phyloP scores from a whole-genome alignment of 64 coral and sea anemone genomes.

The Actinia equina region DNA sequence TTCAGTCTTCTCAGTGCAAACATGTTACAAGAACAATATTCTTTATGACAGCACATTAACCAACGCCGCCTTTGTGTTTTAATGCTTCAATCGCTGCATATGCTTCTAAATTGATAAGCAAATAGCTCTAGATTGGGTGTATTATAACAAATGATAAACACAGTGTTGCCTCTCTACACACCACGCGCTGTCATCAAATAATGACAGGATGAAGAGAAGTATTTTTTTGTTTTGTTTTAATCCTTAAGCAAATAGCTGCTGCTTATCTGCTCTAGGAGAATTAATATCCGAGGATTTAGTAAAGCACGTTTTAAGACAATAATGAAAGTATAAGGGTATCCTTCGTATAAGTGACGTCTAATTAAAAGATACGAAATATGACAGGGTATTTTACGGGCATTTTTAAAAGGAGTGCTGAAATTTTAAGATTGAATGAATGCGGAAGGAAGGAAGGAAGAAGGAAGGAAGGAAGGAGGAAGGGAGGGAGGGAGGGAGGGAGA shows the following conservation, averaged over 20 bases:
- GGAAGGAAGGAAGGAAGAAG: too few species aligned
- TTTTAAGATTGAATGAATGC: too few species aligned
- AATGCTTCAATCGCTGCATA: not conserved
- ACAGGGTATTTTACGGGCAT: too few species aligned
- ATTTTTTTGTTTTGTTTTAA: not conserved
- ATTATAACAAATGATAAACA: not conserved
- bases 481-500: too few species aligned
- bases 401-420: too few species aligned
- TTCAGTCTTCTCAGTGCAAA: too few species aligned
- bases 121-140: not conserved
- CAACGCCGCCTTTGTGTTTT: not conserved
- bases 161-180: not conserved
- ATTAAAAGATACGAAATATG: too few species aligned
- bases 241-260: not conserved
- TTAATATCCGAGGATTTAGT: not conserved
- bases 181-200: not conserved
- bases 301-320: slow-evolving; percentile 8
- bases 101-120: slow-evolving; percentile 10
- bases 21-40: not conserved
- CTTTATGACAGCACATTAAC: not conserved
- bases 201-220: not conserved
- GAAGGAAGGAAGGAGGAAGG: too few species aligned
- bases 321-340: not conserved
- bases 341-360: too few species aligned
- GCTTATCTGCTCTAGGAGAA: slow-evolving; percentile 2